Evolutionary conservation across 2,797 vertebrate species (phyloP).

Genomic region (Leucoraja ocellata): DNA sequence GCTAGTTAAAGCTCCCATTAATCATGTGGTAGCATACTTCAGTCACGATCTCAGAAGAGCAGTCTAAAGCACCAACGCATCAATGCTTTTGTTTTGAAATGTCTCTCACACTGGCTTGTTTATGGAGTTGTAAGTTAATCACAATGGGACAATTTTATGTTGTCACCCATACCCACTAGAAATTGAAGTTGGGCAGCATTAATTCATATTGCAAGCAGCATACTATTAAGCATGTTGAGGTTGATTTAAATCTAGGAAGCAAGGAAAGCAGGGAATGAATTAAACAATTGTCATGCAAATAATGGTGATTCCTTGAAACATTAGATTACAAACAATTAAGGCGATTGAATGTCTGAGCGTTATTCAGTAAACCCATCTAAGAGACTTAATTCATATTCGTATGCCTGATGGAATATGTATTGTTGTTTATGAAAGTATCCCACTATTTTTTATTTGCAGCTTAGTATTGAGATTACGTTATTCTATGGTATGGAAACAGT

Average conservation of each 20-base stretch:
- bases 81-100: no score
- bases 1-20: neutral
- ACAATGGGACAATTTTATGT: neutral
- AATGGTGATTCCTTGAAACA: neutral
- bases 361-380: neutral
- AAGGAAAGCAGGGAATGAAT: neutral
- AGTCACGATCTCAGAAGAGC: no score
- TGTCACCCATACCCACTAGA: neutral
- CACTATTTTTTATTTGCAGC: no score
- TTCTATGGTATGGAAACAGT: neutral
- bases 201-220: neutral
- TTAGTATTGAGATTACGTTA: neutral
- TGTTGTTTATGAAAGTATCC: no score
- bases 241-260: neutral
- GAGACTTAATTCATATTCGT: neutral
- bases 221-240: neutral
- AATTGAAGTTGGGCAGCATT: no score
- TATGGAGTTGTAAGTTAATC: no score
- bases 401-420: neutral
- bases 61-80: no score
- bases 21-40: no score
- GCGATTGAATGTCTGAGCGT: neutral
- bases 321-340: neutral
- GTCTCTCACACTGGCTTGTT: no score
- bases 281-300: neutral